Percentiles rank a stretch among this genome's conserved stretches.
These are phyloP conservation scores for Nyctibius bracteatus DNA, from an alignment of 2,113 vertebrate species.

Conservation along the genomic window DNA sequence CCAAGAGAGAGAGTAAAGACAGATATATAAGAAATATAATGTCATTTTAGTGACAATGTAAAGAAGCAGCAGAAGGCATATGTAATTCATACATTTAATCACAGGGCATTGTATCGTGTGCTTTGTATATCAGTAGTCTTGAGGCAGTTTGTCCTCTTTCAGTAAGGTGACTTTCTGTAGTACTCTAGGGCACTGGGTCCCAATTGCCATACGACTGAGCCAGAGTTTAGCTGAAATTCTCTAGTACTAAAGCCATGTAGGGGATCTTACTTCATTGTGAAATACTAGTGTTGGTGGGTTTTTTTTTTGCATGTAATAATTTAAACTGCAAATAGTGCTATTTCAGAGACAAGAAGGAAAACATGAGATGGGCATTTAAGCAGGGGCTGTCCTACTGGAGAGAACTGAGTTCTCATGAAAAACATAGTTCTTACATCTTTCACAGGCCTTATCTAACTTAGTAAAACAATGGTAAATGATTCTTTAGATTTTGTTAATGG, in stretches of 20 bases:
- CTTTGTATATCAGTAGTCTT: not conserved
- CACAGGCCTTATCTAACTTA: not conserved
- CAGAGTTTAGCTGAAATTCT: not conserved
- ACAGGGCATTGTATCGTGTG: rapidly evolving
- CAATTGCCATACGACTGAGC: not conserved
- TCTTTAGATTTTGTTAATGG: not conserved
- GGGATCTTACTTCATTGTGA: not conserved
- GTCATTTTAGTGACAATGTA: not conserved
- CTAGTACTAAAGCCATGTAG: rapidly evolving
- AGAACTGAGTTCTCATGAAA: not conserved
- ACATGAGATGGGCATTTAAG: not conserved
- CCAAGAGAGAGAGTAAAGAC: not conserved
- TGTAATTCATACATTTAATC: not conserved
- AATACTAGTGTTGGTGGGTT: not conserved
- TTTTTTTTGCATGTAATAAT: not conserved
- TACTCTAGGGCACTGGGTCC: not conserved
- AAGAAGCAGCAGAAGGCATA: not conserved
- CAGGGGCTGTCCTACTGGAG: not conserved
- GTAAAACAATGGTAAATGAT: not conserved
- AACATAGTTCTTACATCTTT: not conserved
- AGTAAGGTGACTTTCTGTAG: not conserved
- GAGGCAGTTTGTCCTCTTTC: not conserved
- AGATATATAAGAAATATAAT: not conserved
- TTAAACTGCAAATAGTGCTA: not conserved
- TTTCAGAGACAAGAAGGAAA: not conserved